Evolutionary conservation across 1,140 invertebrate genomes (phyloP), one percentile per base, ranked within the genome.

Genomic region (Physella acuta): DNA sequence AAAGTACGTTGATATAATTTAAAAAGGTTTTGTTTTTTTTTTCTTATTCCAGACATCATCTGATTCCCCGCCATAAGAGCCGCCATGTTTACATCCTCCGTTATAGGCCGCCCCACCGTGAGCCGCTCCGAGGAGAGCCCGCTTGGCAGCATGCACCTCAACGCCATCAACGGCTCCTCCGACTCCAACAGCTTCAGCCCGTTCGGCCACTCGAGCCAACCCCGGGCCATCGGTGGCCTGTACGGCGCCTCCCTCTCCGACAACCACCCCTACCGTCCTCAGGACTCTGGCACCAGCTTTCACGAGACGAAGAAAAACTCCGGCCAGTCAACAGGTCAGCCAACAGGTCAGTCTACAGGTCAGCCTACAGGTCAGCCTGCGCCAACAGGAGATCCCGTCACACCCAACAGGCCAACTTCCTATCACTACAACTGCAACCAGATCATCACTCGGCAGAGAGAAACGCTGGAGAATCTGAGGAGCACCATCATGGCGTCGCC

Each of bases 91-190:
- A 61, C 59, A 16, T 37, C 39, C 8, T 34, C 59, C 4, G 59
- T 36, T 20, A 61, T 61, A 8, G 24, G 37, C n/a, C 59, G 39
- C 8, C 28, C 33, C 26, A 37, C 59, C 24, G 33, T 28, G 8
- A 61, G 28, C n/a, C 34, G 24, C 3, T 17, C 49, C 30, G 62
- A 64, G 14, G 28, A 2, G 16, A n/a, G n/a, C n/a, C 30, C 51
- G 17, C 5, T 52, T 24, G 62, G 44, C 3, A 52, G 17, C 26
- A 11, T 67, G 31, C 53, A 56, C 52, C 53, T 67, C 30, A 56
- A 56, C 36, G 51, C 53, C n/a, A 26, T 67, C 16, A 56, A 56
- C 28, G 51, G 51, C 26, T 67, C 53, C 52, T 67, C 64, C 24
- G 30, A 53, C 20, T 5, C 52, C 26, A 26, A 56, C 8, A n/a